Evolutionary conservation across 2,797 vertebrate species (phyloP), one percentile per base, ranked within the genome.

Genomic region (Silurus aristotelis): DNA sequence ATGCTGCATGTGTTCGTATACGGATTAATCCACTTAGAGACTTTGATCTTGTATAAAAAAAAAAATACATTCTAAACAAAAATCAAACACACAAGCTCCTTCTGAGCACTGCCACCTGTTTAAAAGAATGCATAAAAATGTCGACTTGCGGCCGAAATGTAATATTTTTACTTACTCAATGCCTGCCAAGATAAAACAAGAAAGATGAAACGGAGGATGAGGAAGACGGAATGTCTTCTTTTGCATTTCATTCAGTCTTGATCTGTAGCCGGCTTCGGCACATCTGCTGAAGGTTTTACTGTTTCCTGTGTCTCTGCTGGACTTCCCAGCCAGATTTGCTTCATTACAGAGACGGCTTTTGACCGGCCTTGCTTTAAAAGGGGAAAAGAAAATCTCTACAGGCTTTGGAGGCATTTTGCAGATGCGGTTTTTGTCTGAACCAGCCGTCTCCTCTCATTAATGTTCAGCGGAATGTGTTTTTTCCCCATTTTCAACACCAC

Each of bases 201-300:
- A 75, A 64, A 48, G n/a, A 70, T 80, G 72, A 64, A 71, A 46
- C 72, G 9, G 10, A 75, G 6, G 5, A 55, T 72, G 75, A 73
- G n/a, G 43, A 84, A n/a, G 52, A 73, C 48, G 70, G n/a, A 70
- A 58, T 78, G 84, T 48, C 58, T 66, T 52, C 25, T 22, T 83
- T 82, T 81, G 58, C 20, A 22, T 72, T 55, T 67, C 27, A 8
- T 83, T 88, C 72, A 55, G 68, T 63, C 77, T 38, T 80, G 80
- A 82, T 84, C 81, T 46, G 63, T 72, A 60, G 20, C 63, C 72
- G 76, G 80, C 77, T 84, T 80, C 12, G 1, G 61, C 79, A 86
- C 89, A 87, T 90, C 86, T 90, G 85, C 82, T 88, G 64, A 73
- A 80, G 63, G 81, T 85, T 87, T 85, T 14, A 82, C 38, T 5